A percentile compares a stretch with the other conserved stretches of the same genome.
These are phyloP conservation scores for Platyrinchus mystaceus DNA, from an alignment of 2,797 vertebrate genomes.

Conservation along the genomic window DNA sequence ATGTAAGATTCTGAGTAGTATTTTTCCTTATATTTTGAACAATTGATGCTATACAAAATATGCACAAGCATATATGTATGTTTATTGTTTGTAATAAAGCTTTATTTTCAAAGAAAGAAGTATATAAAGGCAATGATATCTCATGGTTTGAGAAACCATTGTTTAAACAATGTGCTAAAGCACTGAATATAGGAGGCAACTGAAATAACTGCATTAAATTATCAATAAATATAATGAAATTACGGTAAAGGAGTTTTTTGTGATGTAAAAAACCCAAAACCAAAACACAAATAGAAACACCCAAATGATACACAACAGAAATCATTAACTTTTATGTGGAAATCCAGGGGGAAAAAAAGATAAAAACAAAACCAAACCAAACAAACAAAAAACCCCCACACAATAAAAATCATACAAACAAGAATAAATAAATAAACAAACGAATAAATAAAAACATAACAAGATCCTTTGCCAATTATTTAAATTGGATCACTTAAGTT, in stretches of 20 bases:
- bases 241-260: background rate
- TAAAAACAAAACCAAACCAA: no score
- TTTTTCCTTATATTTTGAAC: background rate
- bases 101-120: background rate
- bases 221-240: background rate
- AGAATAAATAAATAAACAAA: background rate
- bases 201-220: background rate
- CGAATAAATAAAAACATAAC: background rate
- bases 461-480: background rate
- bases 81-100: background rate
- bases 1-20: background rate
- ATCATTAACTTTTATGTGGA: background rate
- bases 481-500: background rate
- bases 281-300: background rate
- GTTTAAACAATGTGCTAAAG: background rate
- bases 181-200: background rate
- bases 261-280: background rate
- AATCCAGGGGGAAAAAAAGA: background rate
- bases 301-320: accelerated
- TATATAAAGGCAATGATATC: background rate
- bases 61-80: accelerated
- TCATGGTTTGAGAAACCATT: background rate
- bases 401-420: background rate
- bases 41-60: background rate
- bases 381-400: background rate